Evolutionary conservation across 2,113 vertebrate genomes (phyloP).

Genomic region (Meleagris gallopavo): DNA sequence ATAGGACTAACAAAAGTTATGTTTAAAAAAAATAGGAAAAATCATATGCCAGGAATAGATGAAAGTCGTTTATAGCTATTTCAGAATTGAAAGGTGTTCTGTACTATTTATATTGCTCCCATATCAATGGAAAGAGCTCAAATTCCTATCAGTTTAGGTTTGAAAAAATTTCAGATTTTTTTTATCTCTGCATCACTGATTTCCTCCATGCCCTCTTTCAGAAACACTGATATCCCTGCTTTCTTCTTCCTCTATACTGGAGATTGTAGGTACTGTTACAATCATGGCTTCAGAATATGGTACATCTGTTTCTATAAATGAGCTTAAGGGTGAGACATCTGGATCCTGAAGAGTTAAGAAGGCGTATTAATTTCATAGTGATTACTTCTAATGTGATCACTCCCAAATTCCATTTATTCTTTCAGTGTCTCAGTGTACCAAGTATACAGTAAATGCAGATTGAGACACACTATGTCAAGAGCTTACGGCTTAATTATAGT

Average conservation of each 20-base stretch:
- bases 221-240: background rate
- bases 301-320: background rate
- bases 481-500: background rate
- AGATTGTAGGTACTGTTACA: background rate
- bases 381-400: background rate
- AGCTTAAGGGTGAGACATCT: background rate
- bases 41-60: background rate
- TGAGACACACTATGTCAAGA: background rate
- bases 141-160: background rate
- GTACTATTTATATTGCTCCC: background rate
- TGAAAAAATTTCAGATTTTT: background rate
- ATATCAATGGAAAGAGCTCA: background rate
- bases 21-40: background rate
- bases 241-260: background rate
- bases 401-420: background rate
- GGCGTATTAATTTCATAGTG: background rate
- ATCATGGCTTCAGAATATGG: background rate
- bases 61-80: background rate
- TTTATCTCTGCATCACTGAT: background rate
- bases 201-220: background rate
- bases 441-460: background rate
- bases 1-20: background rate
- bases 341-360: background rate
- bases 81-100: background rate
- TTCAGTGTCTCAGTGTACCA: background rate